Conservation (phyloP, 2,888 invertebrate species). For the Iselma pallidipennis region DNA sequence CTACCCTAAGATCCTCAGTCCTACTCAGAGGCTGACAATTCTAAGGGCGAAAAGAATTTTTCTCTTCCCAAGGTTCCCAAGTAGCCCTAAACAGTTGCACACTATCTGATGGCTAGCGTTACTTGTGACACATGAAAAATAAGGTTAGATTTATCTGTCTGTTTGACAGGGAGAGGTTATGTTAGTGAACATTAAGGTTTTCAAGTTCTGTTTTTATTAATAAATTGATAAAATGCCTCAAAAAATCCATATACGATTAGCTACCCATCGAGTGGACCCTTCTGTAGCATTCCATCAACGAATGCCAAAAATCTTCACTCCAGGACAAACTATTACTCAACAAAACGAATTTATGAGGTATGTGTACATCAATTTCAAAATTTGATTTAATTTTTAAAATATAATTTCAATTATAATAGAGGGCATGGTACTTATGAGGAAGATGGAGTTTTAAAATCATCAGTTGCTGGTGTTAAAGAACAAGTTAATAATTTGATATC, state of each 20-base stretch:
- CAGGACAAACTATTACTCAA: conserved; percentile 84
- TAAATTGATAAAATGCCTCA: conserved; percentile 35
- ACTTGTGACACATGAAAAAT: too few relatives aligned
- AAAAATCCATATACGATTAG: conserved; percentile 65
- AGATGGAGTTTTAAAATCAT: conserved; percentile 81
- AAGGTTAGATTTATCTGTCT: too few relatives aligned
- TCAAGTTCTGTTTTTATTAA: conserved; percentile 6
- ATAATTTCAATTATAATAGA: conserved; percentile 57
- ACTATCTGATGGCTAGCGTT: too few relatives aligned
- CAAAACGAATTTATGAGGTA: conserved; percentile 86
- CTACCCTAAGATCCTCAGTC: too few relatives aligned
- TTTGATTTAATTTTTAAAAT: conserved; percentile 2
- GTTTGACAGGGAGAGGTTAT: too few relatives aligned
- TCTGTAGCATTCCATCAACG: conserved; percentile 61
- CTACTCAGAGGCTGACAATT: too few relatives aligned
- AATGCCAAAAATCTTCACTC: conserved; percentile 74
- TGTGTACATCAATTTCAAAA: conserved; percentile 34
- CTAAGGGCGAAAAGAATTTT: too few relatives aligned
- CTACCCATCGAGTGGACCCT: conserved; percentile 67
- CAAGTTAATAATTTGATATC: conserved; percentile 94
- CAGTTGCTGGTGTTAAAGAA: conserved; percentile 93
- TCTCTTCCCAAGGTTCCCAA: too few relatives aligned
- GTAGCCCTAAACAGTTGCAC: too few relatives aligned
- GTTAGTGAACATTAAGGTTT: conserved; percentile 7
- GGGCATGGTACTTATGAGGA: conserved; percentile 96